Conservation (phyloP, 2,888 invertebrate species). For the Calameuta idolon region DNA sequence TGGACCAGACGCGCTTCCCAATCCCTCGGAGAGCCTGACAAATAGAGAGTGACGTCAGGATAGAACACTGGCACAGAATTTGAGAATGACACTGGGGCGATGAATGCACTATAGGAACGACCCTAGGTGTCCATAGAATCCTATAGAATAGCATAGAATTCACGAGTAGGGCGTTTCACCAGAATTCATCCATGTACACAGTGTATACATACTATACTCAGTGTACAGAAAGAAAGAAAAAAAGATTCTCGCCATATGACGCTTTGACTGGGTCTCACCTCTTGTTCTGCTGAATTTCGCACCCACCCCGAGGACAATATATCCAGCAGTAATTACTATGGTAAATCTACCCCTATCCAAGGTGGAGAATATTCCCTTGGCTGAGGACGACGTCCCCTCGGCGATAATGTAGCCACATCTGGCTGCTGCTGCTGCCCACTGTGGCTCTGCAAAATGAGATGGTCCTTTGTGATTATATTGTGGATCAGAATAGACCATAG, state of each 20-base stretch:
- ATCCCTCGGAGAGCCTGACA: background rate
- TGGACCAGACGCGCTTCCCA: background rate
- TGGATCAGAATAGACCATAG: background rate
- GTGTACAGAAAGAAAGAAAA: background rate
- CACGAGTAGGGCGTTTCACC: conserved; percentile 48
- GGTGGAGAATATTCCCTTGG: background rate
- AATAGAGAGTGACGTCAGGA: background rate
- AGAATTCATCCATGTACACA: conserved; percentile 47
- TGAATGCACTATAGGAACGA: background rate
- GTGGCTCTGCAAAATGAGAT: background rate
- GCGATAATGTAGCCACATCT: background rate
- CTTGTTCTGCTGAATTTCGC: conserved; percentile 39
- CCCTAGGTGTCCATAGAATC: background rate
- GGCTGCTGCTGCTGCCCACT: background rate
- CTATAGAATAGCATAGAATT: conserved; percentile 34
- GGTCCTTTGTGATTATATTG: background rate
- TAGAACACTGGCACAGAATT: background rate
- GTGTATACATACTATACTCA: conserved; percentile 12
- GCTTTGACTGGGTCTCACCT: conserved; percentile 34
- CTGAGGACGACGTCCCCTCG: background rate
- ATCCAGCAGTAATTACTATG: conserved; percentile 51
- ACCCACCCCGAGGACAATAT: conserved; percentile 35
- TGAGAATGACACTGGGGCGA: background rate
- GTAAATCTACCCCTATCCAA: conserved; percentile 36
- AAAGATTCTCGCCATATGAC: conserved; percentile 47